These are phyloP conservation scores for Oryzias melastigma DNA, from an alignment of 2,113 vertebrate genomes.

Conservation along the genomic window DNA sequence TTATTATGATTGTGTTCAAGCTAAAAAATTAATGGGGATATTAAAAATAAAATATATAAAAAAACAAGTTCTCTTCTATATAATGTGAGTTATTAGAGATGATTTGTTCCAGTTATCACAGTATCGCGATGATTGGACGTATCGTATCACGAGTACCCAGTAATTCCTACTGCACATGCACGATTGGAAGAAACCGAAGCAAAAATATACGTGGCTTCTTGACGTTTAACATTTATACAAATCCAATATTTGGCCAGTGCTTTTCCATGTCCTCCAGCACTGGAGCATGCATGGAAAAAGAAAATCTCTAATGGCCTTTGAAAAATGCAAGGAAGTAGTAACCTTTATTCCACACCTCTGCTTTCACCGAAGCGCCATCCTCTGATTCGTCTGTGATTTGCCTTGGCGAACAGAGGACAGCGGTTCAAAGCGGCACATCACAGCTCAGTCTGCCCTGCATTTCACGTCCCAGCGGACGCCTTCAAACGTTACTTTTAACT, in stretches of 20 bases:
- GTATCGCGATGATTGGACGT: too few relatives aligned
- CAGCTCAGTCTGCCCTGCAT: conserved; percentile 34
- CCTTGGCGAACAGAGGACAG: conserved; percentile 15
- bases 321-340: conserved; percentile 59
- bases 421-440: conserved; percentile 32
- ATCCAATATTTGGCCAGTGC: conserved; percentile 63
- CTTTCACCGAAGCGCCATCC: conserved; percentile 24
- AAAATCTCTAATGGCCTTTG: conserved; percentile 48
- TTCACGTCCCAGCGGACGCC: conserved; percentile 44
- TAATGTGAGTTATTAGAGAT: too few relatives aligned
- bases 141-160: too few relatives aligned
- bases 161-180: too few relatives aligned
- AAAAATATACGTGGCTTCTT: conserved; percentile 9
- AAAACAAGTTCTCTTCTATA: too few relatives aligned
- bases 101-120: too few relatives aligned
- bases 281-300: conserved; percentile 33
- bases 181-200: conserved; percentile 1
- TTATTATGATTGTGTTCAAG: too few relatives aligned
- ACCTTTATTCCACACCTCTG: conserved; percentile 35
- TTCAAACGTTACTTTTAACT: conserved; percentile 61
- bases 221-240: conserved; percentile 55
- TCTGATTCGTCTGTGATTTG: conserved; percentile 43
- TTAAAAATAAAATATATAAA: too few relatives aligned
- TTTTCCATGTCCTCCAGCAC: conserved; percentile 49
- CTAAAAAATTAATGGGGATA: too few relatives aligned